These are phyloP conservation scores for Python bivittatus DNA, from an alignment of 2,113 vertebrate species.

Conservation along the genomic window DNA sequence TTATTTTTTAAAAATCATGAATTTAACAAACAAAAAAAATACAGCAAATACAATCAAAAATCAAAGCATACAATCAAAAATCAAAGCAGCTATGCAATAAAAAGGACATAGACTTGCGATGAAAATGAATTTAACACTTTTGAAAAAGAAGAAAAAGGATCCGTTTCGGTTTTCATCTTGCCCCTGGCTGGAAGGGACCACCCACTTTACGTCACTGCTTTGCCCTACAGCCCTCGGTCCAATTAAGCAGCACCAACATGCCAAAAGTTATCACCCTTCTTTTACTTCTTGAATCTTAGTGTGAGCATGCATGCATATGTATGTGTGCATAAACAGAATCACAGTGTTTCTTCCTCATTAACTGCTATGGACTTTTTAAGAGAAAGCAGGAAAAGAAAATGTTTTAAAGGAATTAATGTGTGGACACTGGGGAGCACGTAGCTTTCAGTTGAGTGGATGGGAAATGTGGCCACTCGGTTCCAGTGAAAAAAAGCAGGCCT, in stretches of 20 bases:
- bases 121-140: too few species aligned
- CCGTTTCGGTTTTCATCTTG: not conserved
- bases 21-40: not conserved
- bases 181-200: not conserved
- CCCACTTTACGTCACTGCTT: not conserved
- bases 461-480: not conserved
- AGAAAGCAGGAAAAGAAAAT: not conserved
- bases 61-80: not conserved
- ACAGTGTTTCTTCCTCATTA: not conserved
- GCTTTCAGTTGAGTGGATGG: not conserved
- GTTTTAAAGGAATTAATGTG: not conserved
- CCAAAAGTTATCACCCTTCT: not conserved
- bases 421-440: not conserved
- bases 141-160: not conserved
- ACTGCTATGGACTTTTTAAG: not conserved
- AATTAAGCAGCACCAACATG: not conserved
- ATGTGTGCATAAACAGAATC: not conserved
- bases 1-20: too few species aligned
- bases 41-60: not conserved
- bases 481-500: not conserved
- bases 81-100: not conserved
- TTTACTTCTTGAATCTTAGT: not conserved
- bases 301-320: not conserved
- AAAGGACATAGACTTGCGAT: not conserved
- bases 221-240: not conserved